These are phyloP conservation scores for Aspiorhynchus laticeps DNA, from an alignment of 2,113 vertebrate genomes.

Conservation along the genomic window DNA sequence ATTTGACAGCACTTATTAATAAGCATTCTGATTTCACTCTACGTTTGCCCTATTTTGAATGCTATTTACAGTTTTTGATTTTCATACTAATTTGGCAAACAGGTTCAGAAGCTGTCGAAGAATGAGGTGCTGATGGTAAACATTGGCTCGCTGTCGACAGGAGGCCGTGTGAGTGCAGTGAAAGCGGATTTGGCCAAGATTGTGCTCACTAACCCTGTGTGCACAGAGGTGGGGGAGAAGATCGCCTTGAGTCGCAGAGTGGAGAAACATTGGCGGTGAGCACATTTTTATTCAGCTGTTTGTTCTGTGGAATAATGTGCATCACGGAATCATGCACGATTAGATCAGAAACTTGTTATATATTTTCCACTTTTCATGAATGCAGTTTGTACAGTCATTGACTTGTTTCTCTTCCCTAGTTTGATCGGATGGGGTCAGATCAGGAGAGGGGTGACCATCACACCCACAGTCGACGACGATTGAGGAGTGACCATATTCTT, in stretches of 20 bases:
- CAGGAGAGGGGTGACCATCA: conserved; percentile 98
- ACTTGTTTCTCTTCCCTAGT: conserved; percentile 66
- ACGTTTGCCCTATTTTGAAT: neutral
- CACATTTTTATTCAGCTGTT: neutral
- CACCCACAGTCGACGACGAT: conserved; percentile 96
- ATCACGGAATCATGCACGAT: neutral
- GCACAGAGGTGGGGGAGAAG: conserved; percentile 99
- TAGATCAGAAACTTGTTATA: neutral
- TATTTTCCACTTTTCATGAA: neutral
- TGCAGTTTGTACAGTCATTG: neutral
- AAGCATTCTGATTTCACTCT: neutral
- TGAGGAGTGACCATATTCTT: conserved; percentile 70
- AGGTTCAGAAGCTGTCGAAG: conserved; percentile 98
- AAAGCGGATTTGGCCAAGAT: conserved; percentile 99
- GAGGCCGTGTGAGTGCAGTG: conserved; percentile 95
- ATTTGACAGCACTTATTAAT: no score
- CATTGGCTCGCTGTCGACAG: conserved; percentile 95
- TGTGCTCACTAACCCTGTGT: conserved; percentile 96
- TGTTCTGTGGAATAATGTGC: neutral
- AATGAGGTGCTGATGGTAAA: conserved; percentile 99
- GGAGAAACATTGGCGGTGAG: conserved; percentile 99
- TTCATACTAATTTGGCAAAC: conserved; percentile 44
- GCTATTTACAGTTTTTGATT: neutral
- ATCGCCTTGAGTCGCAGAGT: conserved; percentile 97
- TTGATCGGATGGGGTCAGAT: conserved; percentile 99